phyloP scores from a whole-genome alignment of 2,113 vertebrate genomes.

The Colossoma macropomum region DNA sequence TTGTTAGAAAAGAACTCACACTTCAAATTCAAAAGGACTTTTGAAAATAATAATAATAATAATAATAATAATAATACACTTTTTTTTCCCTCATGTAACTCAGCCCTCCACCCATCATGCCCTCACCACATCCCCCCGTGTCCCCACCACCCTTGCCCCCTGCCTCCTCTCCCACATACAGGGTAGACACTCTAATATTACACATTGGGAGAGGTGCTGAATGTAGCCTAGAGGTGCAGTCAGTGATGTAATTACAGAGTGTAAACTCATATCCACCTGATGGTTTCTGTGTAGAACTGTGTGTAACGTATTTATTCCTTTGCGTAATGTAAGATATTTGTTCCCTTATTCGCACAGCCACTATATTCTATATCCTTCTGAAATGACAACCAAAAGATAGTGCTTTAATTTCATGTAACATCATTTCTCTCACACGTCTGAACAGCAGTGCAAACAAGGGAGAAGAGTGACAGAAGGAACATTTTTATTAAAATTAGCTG shows the following conservation, averaged over 20 bases:
- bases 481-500: too few species aligned
- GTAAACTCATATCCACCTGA: conserved; percentile 23
- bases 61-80: too few species aligned
- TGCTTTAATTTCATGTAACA: background rate
- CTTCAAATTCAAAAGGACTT: too few species aligned
- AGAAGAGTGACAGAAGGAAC: background rate
- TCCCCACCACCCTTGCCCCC: background rate
- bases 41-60: too few species aligned
- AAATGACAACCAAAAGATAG: background rate
- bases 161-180: background rate
- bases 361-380: background rate
- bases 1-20: too few species aligned
- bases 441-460: background rate
- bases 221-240: conserved; percentile 10
- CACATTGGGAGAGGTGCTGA: conserved; percentile 37
- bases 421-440: background rate
- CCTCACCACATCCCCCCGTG: background rate
- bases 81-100: too few species aligned
- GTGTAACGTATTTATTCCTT: background rate
- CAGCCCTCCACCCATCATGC: background rate
- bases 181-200: conserved; percentile 38
- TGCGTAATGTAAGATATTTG: background rate
- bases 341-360: background rate
- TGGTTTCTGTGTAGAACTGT: conserved; percentile 8
- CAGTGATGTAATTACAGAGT: conserved; percentile 34